These are phyloP conservation scores for Noturus placidus DNA, from an alignment of 2,113 vertebrate species.

Conservation along the genomic window DNA sequence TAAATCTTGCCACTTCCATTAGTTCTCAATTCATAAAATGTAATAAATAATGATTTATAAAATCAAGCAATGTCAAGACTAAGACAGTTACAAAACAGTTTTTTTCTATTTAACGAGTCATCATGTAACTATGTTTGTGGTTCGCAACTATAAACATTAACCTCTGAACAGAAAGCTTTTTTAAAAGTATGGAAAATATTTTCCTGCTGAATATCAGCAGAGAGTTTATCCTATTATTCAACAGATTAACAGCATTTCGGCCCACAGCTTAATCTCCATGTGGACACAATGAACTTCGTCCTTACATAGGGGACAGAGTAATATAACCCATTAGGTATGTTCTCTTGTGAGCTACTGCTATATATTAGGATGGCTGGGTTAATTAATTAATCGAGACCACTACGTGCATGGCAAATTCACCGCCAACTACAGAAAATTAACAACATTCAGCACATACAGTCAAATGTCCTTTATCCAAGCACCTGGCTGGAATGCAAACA, in stretches of 20 bases:
- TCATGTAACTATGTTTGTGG: neutral
- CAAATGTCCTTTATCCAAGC: constrained; percentile 1
- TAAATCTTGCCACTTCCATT: neutral
- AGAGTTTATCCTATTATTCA: neutral
- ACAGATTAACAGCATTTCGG: neutral
- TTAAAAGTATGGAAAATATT: constrained; percentile 7
- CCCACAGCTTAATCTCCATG: neutral
- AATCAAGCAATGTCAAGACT: neutral
- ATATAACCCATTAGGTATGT: neutral
- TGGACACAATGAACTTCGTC: neutral
- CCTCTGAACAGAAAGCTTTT: neutral
- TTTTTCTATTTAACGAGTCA: constrained; percentile 4
- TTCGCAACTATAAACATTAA: constrained; percentile 3
- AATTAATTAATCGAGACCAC: neutral
- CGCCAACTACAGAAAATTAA: neutral
- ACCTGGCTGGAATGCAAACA: constrained; percentile 26
- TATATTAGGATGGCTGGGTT: neutral
- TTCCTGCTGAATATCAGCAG: neutral
- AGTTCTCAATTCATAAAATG: neutral
- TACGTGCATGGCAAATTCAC: constrained; percentile 9
- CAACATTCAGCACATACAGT: neutral
- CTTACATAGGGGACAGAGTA: neutral
- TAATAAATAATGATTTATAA: neutral
- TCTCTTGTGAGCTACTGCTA: neutral
- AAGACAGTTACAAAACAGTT: neutral